Conservation (phyloP, 2,888 invertebrate species). For the Lithophane semibrunnea region DNA sequence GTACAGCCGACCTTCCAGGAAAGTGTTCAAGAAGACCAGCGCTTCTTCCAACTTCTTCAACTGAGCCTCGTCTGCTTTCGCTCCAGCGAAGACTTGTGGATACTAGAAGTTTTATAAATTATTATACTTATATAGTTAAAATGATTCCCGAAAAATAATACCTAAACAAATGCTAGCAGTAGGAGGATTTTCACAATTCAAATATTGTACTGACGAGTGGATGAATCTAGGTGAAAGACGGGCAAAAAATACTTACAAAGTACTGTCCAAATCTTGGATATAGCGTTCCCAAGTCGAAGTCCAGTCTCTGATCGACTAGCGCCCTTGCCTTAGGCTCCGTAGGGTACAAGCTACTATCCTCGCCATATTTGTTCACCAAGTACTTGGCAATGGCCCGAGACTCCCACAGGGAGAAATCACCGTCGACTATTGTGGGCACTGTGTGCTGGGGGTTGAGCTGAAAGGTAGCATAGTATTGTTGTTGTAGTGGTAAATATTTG, state of each 20-base stretch:
- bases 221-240: neutral
- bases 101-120: slow-evolving; percentile 77
- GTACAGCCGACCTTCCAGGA: slow-evolving; percentile 92
- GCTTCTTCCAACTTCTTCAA: slow-evolving; percentile 92
- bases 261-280: slow-evolving; percentile 92
- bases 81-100: slow-evolving; percentile 89
- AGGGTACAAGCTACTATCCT: slow-evolving; percentile 93
- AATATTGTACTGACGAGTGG: neutral
- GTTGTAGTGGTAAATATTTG: neutral
- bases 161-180: neutral
- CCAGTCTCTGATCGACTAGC: slow-evolving; percentile 93
- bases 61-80: slow-evolving; percentile 90
- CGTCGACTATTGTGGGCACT: slow-evolving; percentile 95
- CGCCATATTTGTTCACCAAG: slow-evolving; percentile 94
- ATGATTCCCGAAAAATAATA: neutral
- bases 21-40: slow-evolving; percentile 91
- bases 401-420: slow-evolving; percentile 95
- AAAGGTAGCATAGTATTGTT: slow-evolving; percentile 58
- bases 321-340: slow-evolving; percentile 93
- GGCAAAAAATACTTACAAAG: slow-evolving; percentile 89
- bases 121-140: neutral
- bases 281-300: slow-evolving; percentile 94
- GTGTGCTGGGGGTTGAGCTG: slow-evolving; percentile 95
- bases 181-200: neutral
- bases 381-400: slow-evolving; percentile 95